Evolutionary conservation across 1,140 invertebrate genomes (phyloP).

Genomic region (Scylla paramamosain): DNA sequence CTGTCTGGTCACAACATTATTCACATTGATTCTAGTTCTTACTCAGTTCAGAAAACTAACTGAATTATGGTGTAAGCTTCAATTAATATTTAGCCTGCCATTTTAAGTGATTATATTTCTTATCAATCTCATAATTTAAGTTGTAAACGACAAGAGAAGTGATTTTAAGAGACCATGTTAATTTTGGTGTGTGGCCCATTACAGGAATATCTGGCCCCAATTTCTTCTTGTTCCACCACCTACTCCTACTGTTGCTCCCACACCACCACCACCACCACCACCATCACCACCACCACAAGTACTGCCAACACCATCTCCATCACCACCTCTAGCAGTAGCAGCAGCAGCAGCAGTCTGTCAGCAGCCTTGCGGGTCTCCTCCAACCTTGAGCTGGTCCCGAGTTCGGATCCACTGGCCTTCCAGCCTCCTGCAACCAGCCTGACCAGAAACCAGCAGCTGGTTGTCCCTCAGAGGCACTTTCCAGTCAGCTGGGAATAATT

Average conservation of each 20-base stretch:
- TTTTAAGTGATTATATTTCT: conserved; percentile 5
- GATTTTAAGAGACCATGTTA: conserved; percentile 61
- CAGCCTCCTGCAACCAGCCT: conserved; percentile 1
- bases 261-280: conserved; percentile 68
- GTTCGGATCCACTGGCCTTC: not conserved
- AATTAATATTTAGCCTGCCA: not conserved
- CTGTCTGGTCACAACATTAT: not conserved
- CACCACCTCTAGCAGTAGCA: conserved; percentile 48
- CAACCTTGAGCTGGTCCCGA: conserved; percentile 51
- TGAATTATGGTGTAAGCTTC: conserved; percentile 10
- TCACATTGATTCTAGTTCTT: not conserved
- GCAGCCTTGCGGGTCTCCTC: conserved; percentile 49
- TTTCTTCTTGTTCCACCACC: conserved; percentile 74
- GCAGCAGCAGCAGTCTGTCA: conserved; percentile 63
- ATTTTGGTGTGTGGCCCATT: conserved; percentile 73
- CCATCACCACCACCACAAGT: conserved; percentile 59
- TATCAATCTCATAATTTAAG: not conserved
- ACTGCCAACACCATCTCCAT: conserved; percentile 55
- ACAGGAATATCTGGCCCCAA: conserved; percentile 72
- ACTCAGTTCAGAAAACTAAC: not conserved
- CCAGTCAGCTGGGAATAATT: not conserved
- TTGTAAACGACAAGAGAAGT: not conserved
- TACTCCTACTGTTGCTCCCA: conserved; percentile 65
- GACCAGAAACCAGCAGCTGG: conserved; percentile 19
- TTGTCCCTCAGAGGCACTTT: not conserved